A percentile compares a stretch with the other conserved stretches of the same genome.
phyloP scores from a whole-genome alignment of 1,140 invertebrate species.

The Drosophila pectinifera region DNA sequence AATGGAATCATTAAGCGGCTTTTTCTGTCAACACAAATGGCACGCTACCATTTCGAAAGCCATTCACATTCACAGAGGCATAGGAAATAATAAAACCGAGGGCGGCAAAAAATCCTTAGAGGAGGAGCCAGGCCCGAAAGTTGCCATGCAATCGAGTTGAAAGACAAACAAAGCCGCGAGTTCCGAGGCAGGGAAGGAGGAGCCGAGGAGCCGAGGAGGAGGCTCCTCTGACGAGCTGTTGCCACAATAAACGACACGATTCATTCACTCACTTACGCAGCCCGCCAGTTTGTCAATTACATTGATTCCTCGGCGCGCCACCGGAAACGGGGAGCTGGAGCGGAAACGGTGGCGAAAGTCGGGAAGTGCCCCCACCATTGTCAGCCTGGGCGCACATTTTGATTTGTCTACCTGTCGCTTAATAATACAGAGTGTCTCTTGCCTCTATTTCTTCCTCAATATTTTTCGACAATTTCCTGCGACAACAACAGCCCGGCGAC shows the following conservation, averaged over 20 bases:
- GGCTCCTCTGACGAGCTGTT: conserved; percentile 36
- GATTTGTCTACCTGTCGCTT: conserved; percentile 64
- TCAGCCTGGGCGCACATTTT: conserved; percentile 51
- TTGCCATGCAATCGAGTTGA: conserved; percentile 76
- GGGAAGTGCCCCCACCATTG: conserved; percentile 50
- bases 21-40: conserved; percentile 76
- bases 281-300: conserved; percentile 72
- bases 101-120: conserved; percentile 34
- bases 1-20: conserved; percentile 77
- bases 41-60: conserved; percentile 75
- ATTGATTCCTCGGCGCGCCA: conserved; percentile 59
- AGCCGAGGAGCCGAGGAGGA: conserved; percentile 4
- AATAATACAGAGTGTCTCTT: conserved; percentile 72
- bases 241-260: conserved; percentile 66
- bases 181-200: neutral
- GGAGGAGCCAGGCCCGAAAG: conserved; percentile 26
- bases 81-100: conserved; percentile 70
- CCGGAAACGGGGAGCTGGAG: conserved; percentile 7
- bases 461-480: conserved; percentile 51
- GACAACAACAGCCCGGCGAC: no score
- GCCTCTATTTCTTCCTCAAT: conserved; percentile 42
- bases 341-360: conserved; percentile 52
- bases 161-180: conserved; percentile 65
- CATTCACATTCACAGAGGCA: conserved; percentile 57
- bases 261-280: conserved; percentile 65